Percentiles rank a stretch among this genome's conserved stretches.
These are phyloP conservation scores for Coracopsis vasa DNA, from an alignment of 2,113 vertebrate species.

Conservation along the genomic window DNA sequence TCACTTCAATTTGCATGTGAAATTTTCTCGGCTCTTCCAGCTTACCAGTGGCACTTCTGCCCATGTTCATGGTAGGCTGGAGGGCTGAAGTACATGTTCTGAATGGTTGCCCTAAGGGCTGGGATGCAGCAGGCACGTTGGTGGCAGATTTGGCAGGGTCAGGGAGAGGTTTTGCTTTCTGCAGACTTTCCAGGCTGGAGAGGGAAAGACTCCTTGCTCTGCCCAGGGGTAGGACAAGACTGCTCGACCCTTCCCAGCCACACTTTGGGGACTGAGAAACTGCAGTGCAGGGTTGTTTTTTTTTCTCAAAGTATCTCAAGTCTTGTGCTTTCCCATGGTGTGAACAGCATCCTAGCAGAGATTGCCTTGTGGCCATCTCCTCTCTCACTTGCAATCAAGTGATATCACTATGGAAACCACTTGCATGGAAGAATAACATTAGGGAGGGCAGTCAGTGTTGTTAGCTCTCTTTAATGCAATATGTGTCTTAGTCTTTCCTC, in stretches of 20 bases:
- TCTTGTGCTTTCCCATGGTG: neutral
- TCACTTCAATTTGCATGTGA: slow-evolving; percentile 20
- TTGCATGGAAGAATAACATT: slow-evolving; percentile 51
- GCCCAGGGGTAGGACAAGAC: neutral
- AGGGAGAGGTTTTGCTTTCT: neutral
- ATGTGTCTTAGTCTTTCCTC: slow-evolving; percentile 38
- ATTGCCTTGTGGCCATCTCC: slow-evolving; percentile 47
- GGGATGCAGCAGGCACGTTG: rapidly evolving
- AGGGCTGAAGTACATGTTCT: neutral
- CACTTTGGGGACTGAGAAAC: rapidly evolving
- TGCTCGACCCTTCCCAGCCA: neutral
- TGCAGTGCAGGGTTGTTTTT: neutral
- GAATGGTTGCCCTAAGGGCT: neutral
- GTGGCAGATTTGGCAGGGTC: neutral
- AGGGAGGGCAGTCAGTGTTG: slow-evolving; percentile 20
- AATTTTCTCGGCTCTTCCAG: neutral
- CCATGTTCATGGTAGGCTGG: rapidly evolving
- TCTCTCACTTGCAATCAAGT: slow-evolving; percentile 29
- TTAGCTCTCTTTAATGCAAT: slow-evolving; percentile 45
- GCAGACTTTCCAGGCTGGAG: neutral
- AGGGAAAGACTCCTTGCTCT: neutral
- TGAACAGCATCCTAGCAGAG: slow-evolving; percentile 4
- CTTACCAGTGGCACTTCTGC: neutral
- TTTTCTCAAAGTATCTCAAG: neutral
- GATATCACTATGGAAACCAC: slow-evolving; percentile 60